A percentile compares a stretch with the other conserved stretches of the same genome.
These are phyloP conservation scores for Trachelus troglodyta DNA, from an alignment of 2,888 invertebrate genomes.

Conservation along the genomic window DNA sequence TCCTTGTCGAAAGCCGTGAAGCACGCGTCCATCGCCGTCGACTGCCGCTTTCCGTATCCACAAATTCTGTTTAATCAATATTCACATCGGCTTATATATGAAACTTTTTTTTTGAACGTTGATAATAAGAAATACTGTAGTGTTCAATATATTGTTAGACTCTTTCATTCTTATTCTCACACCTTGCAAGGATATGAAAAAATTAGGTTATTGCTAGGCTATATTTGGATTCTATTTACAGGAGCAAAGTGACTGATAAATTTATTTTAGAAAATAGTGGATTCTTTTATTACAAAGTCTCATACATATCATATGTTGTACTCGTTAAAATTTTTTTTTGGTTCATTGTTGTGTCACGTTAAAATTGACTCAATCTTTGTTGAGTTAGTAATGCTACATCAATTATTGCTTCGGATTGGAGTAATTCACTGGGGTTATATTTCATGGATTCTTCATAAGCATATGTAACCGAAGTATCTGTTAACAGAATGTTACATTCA, in stretches of 20 bases:
- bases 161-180: neutral
- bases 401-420: conserved; percentile 86
- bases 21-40: conserved; percentile 87
- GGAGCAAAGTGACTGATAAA: neutral
- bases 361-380: conserved; percentile 70
- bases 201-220: neutral
- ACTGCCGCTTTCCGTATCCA: conserved; percentile 69
- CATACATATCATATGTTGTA: neutral
- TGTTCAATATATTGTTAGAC: neutral
- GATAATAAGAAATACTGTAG: neutral
- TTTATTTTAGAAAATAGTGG: neutral
- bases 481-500: conserved; percentile 89
- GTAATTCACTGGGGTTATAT: conserved; percentile 81
- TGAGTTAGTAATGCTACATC: conserved; percentile 86
- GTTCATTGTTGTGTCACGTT: neutral
- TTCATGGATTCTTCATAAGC: conserved; percentile 91
- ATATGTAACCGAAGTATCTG: conserved; percentile 90
- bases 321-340: neutral
- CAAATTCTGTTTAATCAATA: conserved; percentile 60
- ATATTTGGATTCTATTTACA: neutral
- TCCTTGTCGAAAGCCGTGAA: conserved; percentile 92
- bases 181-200: neutral
- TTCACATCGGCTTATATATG: neutral
- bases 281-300: neutral
- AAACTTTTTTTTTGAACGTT: neutral